phyloP scores from a whole-genome alignment of 2,888 invertebrate species.

The Hyposoter dolosus region DNA sequence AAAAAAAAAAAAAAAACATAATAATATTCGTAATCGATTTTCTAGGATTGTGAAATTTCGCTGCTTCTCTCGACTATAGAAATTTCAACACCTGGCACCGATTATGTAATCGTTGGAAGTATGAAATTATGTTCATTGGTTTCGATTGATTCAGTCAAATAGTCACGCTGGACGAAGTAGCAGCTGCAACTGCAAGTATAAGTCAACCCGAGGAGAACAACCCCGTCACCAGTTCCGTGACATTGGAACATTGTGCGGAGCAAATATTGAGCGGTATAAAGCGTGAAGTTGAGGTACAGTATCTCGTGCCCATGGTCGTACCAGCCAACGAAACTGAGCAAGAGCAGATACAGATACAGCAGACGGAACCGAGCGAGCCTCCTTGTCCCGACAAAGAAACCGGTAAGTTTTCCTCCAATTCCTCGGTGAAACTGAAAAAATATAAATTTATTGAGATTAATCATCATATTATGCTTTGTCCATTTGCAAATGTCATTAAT shows the following conservation, averaged over 20 bases:
- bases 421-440: slow-evolving; percentile 28
- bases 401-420: slow-evolving; percentile 71
- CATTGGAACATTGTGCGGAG: slow-evolving; percentile 87
- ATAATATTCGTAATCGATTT: neutral
- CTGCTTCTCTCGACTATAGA: neutral
- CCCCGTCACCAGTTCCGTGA: slow-evolving; percentile 77
- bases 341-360: slow-evolving; percentile 64
- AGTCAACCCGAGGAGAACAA: slow-evolving; percentile 76
- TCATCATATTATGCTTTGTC: slow-evolving; percentile 1
- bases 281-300: slow-evolving; percentile 87
- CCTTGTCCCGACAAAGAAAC: slow-evolving; percentile 80
- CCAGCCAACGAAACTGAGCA: slow-evolving; percentile 69
- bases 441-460: neutral
- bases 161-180: slow-evolving; percentile 84
- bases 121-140: neutral
- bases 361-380: slow-evolving; percentile 72
- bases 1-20: neutral
- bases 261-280: slow-evolving; percentile 88
- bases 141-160: slow-evolving; percentile 73
- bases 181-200: slow-evolving; percentile 87
- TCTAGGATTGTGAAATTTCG: neutral
- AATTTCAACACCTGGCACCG: neutral
- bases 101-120: neutral
- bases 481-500: slow-evolving; percentile 55
- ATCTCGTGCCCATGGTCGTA: slow-evolving; percentile 84